Conservation (phyloP, 2,113 vertebrate genomes). For the Egretta garzetta region DNA sequence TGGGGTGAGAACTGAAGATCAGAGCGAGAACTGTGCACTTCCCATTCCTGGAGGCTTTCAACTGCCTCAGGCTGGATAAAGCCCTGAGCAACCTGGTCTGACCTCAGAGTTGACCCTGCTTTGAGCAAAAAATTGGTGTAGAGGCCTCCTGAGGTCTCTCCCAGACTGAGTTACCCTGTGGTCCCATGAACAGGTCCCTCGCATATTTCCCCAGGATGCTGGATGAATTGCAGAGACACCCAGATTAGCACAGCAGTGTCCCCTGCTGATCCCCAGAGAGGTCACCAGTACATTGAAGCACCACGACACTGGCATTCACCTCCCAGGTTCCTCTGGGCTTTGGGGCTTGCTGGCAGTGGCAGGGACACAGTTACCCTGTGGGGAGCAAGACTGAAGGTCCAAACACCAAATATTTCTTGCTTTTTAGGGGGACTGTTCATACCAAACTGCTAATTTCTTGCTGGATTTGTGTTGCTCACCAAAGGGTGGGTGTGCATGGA, state of each 20-base stretch:
- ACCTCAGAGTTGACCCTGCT: background rate
- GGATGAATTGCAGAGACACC: background rate
- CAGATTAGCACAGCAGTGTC: background rate
- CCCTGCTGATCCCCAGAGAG: background rate
- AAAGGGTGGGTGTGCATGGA: background rate
- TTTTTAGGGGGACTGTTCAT: background rate
- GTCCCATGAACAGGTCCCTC: background rate
- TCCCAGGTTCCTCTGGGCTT: background rate
- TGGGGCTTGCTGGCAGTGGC: background rate
- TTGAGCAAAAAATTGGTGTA: background rate
- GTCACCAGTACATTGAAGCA: background rate
- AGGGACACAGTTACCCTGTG: background rate
- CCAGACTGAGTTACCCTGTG: background rate
- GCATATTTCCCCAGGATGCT: background rate
- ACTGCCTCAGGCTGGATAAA: background rate
- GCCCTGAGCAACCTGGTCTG: background rate
- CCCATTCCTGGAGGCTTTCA: background rate
- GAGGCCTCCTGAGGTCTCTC: background rate
- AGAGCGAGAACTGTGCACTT: background rate
- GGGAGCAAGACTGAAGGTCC: background rate
- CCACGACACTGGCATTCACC: background rate
- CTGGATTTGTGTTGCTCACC: background rate
- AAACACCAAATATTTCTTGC: background rate
- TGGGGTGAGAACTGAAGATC: background rate
- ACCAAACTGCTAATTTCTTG: background rate